Evolutionary conservation across 2,797 vertebrate species (phyloP), one percentile per base, ranked within the genome.

Genomic region (Trachurus trachurus): DNA sequence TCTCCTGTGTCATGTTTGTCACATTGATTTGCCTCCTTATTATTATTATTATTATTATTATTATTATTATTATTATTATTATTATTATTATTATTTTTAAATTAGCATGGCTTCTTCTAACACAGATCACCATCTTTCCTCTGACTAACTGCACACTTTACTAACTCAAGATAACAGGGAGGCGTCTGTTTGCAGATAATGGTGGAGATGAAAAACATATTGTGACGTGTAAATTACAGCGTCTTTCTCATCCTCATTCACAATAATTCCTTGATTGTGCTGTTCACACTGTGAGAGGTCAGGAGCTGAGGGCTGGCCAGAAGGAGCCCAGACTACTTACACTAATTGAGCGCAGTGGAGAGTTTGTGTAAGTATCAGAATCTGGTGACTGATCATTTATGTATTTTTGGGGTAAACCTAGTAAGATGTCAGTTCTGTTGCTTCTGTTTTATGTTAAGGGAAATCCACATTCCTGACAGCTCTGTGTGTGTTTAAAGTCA

Each of bases 261-360:
- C 40, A 72, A 82, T 86, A 62, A 86, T 90, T 95, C 94, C 94
- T 96, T 95, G 92, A 96, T 93, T 88, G 86, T 84, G 58, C 15
- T 93, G 87, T 72, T 93, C 89, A 96, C 93, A 96, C 96, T 63
- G 94, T 96, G 62, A 96, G 34, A 93, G 94, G 86, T 79, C 91
- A 92, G 82, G 94, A 96, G 92, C 85, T 96, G 82, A 94, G 92
- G 85, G 89, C 87, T 83, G 95, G 93, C 63, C 85, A 91, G 66
- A 95, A 91, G 93, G 94, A 96, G 89, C 85, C 94, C 77, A 94
- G 95, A 82, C 94, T 96, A 16, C 92, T 96, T 77, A 91, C 95
- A 66, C 91, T 96, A 68, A 92, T 96, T 78, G 94, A 96, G 84
- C 81, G 92, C 79, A 92, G 85, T 88, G 96, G 95, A 82, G 83